A percentile compares a stretch with the other conserved stretches of the same genome.
Conservation (phyloP, 2,113 vertebrate genomes). For the Abramis brama region DNA sequence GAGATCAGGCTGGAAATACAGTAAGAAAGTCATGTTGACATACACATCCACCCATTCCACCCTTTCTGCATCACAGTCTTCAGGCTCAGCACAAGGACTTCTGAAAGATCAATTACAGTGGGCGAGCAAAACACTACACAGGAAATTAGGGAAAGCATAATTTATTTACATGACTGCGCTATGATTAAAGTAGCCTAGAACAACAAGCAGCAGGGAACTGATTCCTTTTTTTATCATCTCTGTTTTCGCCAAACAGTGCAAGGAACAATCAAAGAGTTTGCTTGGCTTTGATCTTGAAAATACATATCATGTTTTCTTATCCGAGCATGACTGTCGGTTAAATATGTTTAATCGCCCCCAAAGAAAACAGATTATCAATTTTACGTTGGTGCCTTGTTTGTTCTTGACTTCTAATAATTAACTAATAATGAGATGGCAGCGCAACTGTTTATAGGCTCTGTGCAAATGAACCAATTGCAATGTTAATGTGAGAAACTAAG, state of each 20-base stretch:
- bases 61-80: not conserved
- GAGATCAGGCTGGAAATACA: not conserved
- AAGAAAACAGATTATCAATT: constrained; percentile 50
- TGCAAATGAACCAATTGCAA: constrained; percentile 64
- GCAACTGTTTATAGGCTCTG: constrained; percentile 36
- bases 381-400: constrained; percentile 38
- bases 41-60: not conserved
- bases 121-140: constrained; percentile 38
- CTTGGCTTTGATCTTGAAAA: constrained; percentile 45
- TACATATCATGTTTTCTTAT: constrained; percentile 32
- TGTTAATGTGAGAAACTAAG: constrained; percentile 45
- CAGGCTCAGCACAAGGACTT: constrained; percentile 16
- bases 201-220: constrained; percentile 58
- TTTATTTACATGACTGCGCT: constrained; percentile 58
- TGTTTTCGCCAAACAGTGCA: constrained; percentile 46
- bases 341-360: constrained; percentile 50
- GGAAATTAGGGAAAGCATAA: constrained; percentile 54
- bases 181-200: constrained; percentile 63
- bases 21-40: not conserved
- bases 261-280: constrained; percentile 59
- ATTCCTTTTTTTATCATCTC: constrained; percentile 55
- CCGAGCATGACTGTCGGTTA: constrained; percentile 33
- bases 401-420: constrained; percentile 51
- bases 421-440: constrained; percentile 39
- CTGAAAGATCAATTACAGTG: constrained; percentile 52